phyloP scores from a whole-genome alignment of 2,113 vertebrate species.

The Corythornis vintsioides region DNA sequence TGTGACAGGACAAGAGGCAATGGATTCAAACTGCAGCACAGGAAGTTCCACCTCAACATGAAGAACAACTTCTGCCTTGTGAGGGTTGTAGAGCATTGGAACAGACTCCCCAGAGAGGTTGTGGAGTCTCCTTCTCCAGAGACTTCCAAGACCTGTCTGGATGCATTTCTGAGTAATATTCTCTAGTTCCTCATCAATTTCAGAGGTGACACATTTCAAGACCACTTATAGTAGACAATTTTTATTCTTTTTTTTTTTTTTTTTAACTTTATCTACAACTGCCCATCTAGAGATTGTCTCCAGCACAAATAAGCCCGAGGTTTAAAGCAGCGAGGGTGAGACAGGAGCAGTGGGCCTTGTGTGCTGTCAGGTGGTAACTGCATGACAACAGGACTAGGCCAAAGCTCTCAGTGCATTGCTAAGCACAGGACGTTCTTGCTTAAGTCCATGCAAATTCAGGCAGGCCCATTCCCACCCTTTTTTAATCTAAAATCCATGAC shows the following conservation, averaged over 20 bases:
- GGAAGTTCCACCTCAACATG: too few relatives aligned
- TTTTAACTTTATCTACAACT: background rate
- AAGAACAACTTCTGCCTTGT: too few relatives aligned
- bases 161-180: too few relatives aligned
- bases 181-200: background rate
- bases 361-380: background rate
- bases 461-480: slow-evolving; percentile 50
- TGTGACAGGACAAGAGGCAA: too few relatives aligned
- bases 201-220: background rate
- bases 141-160: too few relatives aligned
- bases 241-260: too few relatives aligned
- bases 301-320: background rate
- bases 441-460: slow-evolving; percentile 51
- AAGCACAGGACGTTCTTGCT: slow-evolving; percentile 24
- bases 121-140: too few relatives aligned
- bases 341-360: background rate
- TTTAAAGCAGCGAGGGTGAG: background rate
- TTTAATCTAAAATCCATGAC: slow-evolving; percentile 35
- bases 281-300: background rate
- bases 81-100: too few relatives aligned
- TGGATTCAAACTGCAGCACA: too few relatives aligned
- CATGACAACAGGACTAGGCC: slow-evolving; percentile 1
- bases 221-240: accelerated
- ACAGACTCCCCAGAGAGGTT: too few relatives aligned
- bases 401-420: background rate